Conservation (phyloP, 2,797 vertebrate genomes). For the Sus cebifrons region DNA sequence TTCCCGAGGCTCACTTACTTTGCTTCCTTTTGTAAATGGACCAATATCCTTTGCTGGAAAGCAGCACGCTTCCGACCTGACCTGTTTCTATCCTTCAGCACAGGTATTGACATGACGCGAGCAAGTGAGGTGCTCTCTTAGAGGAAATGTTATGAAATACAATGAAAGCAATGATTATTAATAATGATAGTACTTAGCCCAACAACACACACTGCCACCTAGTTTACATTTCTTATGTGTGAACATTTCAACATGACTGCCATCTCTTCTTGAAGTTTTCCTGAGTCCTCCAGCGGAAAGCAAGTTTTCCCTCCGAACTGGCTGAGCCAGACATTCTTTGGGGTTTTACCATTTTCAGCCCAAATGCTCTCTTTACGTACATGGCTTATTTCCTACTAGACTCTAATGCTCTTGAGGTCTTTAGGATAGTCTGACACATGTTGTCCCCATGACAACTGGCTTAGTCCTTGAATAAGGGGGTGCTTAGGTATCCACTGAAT, state of each 20-base stretch:
- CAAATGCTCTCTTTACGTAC: background rate
- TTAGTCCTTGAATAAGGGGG: background rate
- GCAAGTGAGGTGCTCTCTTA: background rate
- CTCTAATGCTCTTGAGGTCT: background rate
- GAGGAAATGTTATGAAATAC: background rate
- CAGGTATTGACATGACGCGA: background rate
- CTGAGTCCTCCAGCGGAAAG: background rate
- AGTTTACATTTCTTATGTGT: background rate
- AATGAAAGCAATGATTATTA: background rate
- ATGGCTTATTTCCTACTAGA: background rate
- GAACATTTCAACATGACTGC: background rate
- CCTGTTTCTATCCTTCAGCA: background rate
- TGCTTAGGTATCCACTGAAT: background rate
- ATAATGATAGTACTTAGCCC: background rate
- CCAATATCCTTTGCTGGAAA: background rate
- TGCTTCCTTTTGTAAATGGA: background rate
- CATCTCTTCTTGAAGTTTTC: background rate
- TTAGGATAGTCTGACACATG: background rate
- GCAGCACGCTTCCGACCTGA: background rate
- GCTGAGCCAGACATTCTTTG: background rate
- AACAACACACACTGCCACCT: background rate
- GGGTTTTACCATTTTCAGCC: background rate
- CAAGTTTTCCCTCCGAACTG: background rate
- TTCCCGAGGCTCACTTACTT: slow-evolving; percentile 36
- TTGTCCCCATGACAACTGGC: background rate